A percentile compares a stretch with the other conserved stretches of the same genome.
Conservation (phyloP, 1,140 invertebrate genomes). For the Microplitis demolitor region DNA sequence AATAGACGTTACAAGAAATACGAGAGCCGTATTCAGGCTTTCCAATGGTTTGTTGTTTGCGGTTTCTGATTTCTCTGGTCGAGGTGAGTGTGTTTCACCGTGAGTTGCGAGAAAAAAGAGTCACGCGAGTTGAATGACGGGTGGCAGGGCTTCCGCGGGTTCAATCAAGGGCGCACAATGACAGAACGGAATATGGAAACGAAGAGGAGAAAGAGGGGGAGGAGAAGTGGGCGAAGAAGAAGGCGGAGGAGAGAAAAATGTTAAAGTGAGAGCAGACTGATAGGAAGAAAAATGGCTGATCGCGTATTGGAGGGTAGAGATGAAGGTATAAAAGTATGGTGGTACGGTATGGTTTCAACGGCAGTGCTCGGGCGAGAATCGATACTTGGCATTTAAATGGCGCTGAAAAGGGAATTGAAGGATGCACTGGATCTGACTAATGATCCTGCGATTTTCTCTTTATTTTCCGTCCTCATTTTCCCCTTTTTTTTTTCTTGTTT, state of each 20-base stretch:
- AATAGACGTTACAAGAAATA: neutral
- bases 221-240: neutral
- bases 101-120: slow-evolving; percentile 12
- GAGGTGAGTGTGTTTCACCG: slow-evolving; percentile 3
- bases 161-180: neutral
- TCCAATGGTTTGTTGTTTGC: slow-evolving; percentile 10
- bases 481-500: neutral
- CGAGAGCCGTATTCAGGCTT: neutral
- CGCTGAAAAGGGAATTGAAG: slow-evolving; percentile 32
- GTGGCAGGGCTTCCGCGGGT: slow-evolving; percentile 6
- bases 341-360: slow-evolving; percentile 23
- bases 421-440: slow-evolving; percentile 2
- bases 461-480: slow-evolving; percentile 1
- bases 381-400: slow-evolving; percentile 49
- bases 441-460: neutral
- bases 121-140: slow-evolving; percentile 15
- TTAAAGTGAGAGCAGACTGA: neutral
- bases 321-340: slow-evolving; percentile 13
- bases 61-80: slow-evolving; percentile 9
- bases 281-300: slow-evolving; percentile 25
- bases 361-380: slow-evolving; percentile 33
- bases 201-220: neutral
- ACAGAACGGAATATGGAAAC: neutral
- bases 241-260: neutral
- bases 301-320: no score